Evolutionary conservation across 2,888 invertebrate species (phyloP), one percentile per base, ranked within the genome.

Genomic region (Agonopterix alstromeriana): DNA sequence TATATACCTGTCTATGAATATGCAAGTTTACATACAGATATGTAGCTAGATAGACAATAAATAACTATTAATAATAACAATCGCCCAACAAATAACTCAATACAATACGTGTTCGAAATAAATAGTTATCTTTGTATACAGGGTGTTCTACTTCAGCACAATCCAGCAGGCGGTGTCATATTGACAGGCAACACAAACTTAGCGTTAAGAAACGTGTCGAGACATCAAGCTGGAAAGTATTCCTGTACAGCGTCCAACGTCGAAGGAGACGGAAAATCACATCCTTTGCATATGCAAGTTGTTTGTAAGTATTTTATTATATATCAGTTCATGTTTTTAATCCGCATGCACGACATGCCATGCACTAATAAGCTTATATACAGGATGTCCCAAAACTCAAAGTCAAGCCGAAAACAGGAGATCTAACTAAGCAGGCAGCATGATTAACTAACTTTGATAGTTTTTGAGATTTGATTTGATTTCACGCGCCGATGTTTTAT

Each of bases 221-320:
- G 95, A 57, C 91, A 91, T 52, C 95, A 95, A 72, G 95, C 95
- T 9, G 97, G 97, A 46, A 93, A 94, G 77, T 97, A 97, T 79
- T 93, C 95, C 17, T 97, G 97, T 77, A 93, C 94, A 17, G 97
- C 97, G 2, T 96, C 95, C 40, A 97, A 97, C 74, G 95, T 96
- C 17, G 97, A 97, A 80, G 97, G 97, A 1, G 97, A 97, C 67
- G 96, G 97, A 38, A 93, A 93, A 69, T 97, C 97, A 66, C 93
- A 94, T 65, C 90, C 91, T 42, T 92, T 97, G 48, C 92, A 93
- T 68, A 90, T 97, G 67, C 94, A 95, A 90, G 93, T 97, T 72
- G 95, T 97, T 93, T 97, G 97, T 97, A 91, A 96, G 97, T 95
- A 38, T n/a, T n/a, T n/a, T 38, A n/a, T 38, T 9, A 5, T 27